Evolutionary conservation across 2,797 vertebrate genomes (phyloP).

Genomic region (Ibycter americanus): DNA sequence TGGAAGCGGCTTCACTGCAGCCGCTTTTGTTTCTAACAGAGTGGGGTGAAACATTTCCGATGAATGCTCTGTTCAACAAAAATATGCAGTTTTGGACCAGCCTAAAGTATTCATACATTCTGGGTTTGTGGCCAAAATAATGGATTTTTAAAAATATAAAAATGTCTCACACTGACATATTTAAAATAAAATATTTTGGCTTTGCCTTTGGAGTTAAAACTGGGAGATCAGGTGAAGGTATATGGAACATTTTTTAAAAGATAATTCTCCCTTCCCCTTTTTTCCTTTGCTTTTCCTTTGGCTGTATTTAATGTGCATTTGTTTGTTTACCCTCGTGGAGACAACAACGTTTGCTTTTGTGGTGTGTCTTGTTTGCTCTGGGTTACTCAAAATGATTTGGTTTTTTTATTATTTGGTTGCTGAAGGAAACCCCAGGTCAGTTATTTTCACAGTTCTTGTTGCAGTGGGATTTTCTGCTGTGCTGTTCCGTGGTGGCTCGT

Average conservation of each 20-base stretch:
- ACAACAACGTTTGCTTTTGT: not conserved
- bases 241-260: not conserved
- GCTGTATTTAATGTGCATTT: not conserved
- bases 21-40: not conserved
- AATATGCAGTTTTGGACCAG: conserved; percentile 20
- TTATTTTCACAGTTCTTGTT: not conserved
- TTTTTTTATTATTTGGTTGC: not conserved
- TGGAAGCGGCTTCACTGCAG: accelerated
- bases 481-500: accelerated
- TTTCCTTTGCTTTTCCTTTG: not conserved
- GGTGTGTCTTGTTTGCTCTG: not conserved
- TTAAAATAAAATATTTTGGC: conserved; percentile 23
- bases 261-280: not conserved
- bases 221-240: conserved; percentile 7
- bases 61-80: not conserved
- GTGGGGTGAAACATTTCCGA: not conserved
- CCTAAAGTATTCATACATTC: conserved; percentile 21
- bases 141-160: conserved; percentile 7
- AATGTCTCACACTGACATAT: conserved; percentile 16
- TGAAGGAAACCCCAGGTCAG: not conserved
- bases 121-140: not conserved
- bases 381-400: not conserved
- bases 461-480: not conserved
- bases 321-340: not conserved
- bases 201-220: not conserved